Evolutionary conservation across 2,113 vertebrate genomes (phyloP).

Genomic region (Oncorhynchus nerka): DNA sequence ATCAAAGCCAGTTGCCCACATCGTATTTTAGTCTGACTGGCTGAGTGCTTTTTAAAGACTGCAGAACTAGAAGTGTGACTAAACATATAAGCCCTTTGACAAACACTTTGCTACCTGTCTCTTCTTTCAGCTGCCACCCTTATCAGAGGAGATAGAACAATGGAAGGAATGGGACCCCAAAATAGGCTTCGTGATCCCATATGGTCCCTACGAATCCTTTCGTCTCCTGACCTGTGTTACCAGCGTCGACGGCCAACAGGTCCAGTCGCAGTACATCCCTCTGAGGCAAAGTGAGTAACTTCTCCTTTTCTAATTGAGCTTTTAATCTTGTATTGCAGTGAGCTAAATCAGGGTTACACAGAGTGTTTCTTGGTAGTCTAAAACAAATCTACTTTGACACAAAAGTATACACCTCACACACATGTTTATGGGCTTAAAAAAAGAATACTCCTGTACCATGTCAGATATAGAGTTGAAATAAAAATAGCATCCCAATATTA

Average conservation of each 20-base stretch:
- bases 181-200: constrained; percentile 78
- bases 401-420: no score
- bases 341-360: no score
- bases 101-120: background rate
- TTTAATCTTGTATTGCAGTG: no score
- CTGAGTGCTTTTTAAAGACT: constrained; percentile 31
- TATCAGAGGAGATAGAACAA: background rate
- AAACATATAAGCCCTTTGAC: background rate
- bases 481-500: no score
- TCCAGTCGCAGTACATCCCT: constrained; percentile 66
- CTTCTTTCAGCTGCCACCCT: constrained; percentile 1
- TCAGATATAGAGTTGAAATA: no score
- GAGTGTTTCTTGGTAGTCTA: no score
- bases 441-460: no score
- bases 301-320: no score
- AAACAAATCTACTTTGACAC: no score
- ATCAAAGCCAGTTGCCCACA: constrained; percentile 1
- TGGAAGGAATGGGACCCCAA: constrained; percentile 76
- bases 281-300: constrained; percentile 73
- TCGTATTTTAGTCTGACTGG: constrained; percentile 24
- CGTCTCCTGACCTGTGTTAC: constrained; percentile 64
- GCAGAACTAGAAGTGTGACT: constrained; percentile 4
- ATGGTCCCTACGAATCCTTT: constrained; percentile 40
- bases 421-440: no score
- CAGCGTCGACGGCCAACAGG: constrained; percentile 38